Conservation (phyloP, 2,888 invertebrate species). For the Priocnemis perturbator region DNA sequence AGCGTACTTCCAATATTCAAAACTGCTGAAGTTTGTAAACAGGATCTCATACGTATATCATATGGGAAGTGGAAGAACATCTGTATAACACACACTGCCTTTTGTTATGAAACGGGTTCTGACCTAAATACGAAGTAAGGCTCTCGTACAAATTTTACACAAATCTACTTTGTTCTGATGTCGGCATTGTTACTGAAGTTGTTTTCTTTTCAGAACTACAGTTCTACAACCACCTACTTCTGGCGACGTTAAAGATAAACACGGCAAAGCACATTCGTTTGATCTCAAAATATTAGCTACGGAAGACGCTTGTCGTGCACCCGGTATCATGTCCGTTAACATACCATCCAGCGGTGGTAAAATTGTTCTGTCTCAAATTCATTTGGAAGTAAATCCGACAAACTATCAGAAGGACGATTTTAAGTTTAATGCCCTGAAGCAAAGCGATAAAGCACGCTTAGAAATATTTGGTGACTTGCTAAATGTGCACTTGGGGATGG, state of each 20-base stretch:
- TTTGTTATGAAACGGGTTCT: constrained; percentile 92
- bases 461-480: constrained; percentile 88
- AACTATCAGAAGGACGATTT: constrained; percentile 81
- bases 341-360: constrained; percentile 81
- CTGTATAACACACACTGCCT: constrained; percentile 91
- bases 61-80: constrained; percentile 90
- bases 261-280: constrained; percentile 81
- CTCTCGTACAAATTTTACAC: constrained; percentile 5
- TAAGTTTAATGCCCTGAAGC: constrained; percentile 78
- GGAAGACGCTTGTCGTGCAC: constrained; percentile 92
- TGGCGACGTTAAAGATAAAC: constrained; percentile 64
- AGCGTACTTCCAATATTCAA: constrained; percentile 87
- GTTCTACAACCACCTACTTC: constrained; percentile 63
- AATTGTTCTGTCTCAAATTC: constrained; percentile 90
- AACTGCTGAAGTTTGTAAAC: constrained; percentile 90
- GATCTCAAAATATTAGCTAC: constrained; percentile 87
- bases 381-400: constrained; percentile 86
- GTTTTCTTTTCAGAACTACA: constrained; percentile 23
- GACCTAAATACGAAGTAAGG: constrained; percentile 78
- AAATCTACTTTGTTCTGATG: background rate
- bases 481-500: constrained; percentile 82
- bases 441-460: constrained; percentile 83
- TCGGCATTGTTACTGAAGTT: background rate
- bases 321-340: constrained; percentile 85
- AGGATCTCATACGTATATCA: constrained; percentile 88